phyloP scores from a whole-genome alignment of 2,888 invertebrate species.

The Parnassius mnemosyne region DNA sequence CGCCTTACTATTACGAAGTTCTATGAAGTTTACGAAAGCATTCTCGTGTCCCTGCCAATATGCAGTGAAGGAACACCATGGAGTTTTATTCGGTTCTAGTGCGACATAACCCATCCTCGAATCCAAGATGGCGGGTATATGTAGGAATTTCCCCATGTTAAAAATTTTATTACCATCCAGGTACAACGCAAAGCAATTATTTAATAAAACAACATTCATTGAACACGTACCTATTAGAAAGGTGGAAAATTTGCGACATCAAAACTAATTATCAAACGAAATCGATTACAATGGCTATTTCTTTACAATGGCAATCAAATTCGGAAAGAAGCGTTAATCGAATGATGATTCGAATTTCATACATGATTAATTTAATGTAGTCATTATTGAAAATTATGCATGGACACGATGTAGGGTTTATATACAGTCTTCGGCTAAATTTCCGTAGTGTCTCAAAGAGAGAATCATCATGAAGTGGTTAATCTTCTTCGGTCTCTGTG shows the following conservation, averaged over 20 bases:
- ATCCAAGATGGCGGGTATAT: too few species aligned
- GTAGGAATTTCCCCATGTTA: too few species aligned
- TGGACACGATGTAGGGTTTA: neutral
- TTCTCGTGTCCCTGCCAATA: too few species aligned
- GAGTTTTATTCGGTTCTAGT: too few species aligned
- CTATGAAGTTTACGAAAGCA: too few species aligned
- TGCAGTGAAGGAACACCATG: too few species aligned
- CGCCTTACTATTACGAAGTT: too few species aligned
- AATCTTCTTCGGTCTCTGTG: conserved; percentile 19
- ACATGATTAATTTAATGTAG: conserved; percentile 10
- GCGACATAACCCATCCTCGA: too few species aligned
- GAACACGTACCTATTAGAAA: too few species aligned
- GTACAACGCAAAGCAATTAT: too few species aligned
- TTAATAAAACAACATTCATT: too few species aligned
- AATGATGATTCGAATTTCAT: conserved; percentile 8
- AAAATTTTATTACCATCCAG: too few species aligned
- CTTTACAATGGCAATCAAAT: conserved; percentile 4
- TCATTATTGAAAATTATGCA: conserved; percentile 16
- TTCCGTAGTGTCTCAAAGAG: conserved; percentile 7
- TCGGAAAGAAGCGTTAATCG: conserved; percentile 8
- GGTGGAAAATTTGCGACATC: neutral
- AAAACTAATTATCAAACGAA: neutral
- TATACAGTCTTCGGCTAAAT: neutral
- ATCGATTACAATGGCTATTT: conserved; percentile 4
- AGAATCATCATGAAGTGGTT: conserved; percentile 18